Percentiles rank a stretch among this genome's conserved stretches.
Conservation (phyloP, 2,113 vertebrate species). For the Chloropsis cyanopogon region DNA sequence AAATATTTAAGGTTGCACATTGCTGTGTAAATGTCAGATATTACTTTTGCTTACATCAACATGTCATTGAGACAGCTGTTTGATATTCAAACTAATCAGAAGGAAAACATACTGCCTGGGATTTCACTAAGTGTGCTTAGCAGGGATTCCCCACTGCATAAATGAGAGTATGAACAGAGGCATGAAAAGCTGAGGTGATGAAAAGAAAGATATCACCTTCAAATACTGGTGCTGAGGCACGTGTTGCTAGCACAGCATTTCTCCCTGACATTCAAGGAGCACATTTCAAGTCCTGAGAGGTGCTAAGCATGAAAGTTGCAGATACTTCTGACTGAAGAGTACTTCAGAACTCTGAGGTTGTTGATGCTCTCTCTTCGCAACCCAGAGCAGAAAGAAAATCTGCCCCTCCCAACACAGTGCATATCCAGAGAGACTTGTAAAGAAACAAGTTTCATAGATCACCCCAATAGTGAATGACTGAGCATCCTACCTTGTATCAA, state of each 20-base stretch:
- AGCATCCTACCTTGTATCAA: not conserved
- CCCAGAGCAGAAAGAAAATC: not conserved
- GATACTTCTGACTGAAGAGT: constrained; percentile 4
- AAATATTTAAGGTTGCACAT: not conserved
- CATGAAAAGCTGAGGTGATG: constrained; percentile 3
- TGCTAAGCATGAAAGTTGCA: constrained; percentile 12
- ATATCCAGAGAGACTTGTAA: not conserved
- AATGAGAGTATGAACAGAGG: not conserved
- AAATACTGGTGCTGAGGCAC: not conserved
- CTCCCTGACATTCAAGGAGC: constrained; percentile 5
- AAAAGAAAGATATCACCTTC: constrained; percentile 41
- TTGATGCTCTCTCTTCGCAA: not conserved
- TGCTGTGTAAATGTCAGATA: constrained; percentile 5
- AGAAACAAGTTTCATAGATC: not conserved
- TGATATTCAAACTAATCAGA: constrained; percentile 11
- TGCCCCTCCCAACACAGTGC: not conserved
- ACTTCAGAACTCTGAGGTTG: not conserved
- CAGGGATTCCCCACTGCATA: not conserved
- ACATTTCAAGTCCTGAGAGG: constrained; percentile 10
- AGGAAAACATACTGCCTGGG: not conserved
- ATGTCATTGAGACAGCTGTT: not conserved
- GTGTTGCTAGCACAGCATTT: not conserved
- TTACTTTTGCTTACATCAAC: not conserved
- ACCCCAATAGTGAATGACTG: not conserved
- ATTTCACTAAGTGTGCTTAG: not conserved